These are phyloP conservation scores for Malaclemys terrapin DNA, from an alignment of 2,113 vertebrate genomes.

Conservation along the genomic window DNA sequence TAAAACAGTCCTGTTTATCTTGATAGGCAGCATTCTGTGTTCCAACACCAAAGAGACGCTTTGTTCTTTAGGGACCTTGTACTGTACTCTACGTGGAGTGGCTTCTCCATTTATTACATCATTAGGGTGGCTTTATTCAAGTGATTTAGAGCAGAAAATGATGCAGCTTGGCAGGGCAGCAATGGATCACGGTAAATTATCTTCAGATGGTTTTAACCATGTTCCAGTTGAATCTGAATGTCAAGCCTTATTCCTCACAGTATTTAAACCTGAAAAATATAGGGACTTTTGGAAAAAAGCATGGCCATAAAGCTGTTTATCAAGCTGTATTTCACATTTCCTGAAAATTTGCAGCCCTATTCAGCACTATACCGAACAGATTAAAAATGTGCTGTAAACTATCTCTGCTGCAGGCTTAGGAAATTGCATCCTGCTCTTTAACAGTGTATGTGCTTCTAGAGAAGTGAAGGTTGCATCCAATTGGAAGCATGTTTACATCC, in stretches of 20 bases:
- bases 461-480: background rate
- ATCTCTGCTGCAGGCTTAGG: background rate
- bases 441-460: background rate
- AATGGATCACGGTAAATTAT: background rate
- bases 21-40: background rate
- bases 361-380: background rate
- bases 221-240: background rate
- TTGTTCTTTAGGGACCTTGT: background rate
- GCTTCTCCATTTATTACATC: background rate
- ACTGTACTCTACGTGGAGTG: background rate
- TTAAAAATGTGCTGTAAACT: background rate
- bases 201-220: background rate
- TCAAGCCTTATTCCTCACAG: background rate
- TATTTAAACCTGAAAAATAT: background rate
- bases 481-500: background rate
- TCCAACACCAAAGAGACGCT: background rate
- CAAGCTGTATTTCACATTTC: background rate
- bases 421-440: background rate
- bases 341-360: background rate
- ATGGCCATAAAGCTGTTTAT: background rate
- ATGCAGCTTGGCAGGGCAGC: background rate
- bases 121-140: background rate
- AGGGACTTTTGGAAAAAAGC: background rate
- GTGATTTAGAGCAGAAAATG: slow-evolving; percentile 12
- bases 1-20: background rate